Evolutionary conservation across 2,888 invertebrate genomes (phyloP).

Genomic region (Nomada ferruginata): DNA sequence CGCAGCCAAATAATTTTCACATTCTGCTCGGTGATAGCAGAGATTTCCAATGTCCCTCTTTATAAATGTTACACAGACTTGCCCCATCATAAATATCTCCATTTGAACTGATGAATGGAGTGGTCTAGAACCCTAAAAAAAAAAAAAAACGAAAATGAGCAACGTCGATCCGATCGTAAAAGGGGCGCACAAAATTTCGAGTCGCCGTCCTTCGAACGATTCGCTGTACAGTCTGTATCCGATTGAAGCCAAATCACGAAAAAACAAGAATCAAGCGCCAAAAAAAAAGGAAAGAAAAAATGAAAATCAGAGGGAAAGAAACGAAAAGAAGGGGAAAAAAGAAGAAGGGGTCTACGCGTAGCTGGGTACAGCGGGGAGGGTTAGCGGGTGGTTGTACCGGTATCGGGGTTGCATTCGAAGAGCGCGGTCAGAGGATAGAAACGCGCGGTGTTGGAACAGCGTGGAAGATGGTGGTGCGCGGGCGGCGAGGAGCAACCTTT

Average conservation of each 20-base stretch:
- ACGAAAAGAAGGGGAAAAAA: not conserved
- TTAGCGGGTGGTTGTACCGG: conserved; percentile 17
- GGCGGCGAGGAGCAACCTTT: conserved; percentile 77
- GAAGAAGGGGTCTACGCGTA: conserved; percentile 10
- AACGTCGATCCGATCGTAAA: conserved; percentile 32
- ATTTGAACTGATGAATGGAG: not conserved
- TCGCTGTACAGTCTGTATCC: conserved; percentile 56
- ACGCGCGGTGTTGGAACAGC: conserved; percentile 45
- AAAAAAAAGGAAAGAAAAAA: conserved; percentile 12
- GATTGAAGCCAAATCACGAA: conserved; percentile 65
- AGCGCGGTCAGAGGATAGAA: conserved; percentile 53
- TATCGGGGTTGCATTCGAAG: conserved; percentile 48
- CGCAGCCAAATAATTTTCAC: too few relatives aligned
- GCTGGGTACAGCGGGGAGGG: conserved; percentile 11
- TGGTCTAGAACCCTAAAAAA: not conserved
- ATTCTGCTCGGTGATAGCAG: too few relatives aligned
- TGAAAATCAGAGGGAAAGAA: not conserved
- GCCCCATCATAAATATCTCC: too few relatives aligned
- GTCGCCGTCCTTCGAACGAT: conserved; percentile 40
- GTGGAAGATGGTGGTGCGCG: conserved; percentile 55
- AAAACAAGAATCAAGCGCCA: conserved; percentile 34
- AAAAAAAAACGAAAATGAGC: conserved; percentile 45
- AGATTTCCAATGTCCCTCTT: not conserved
- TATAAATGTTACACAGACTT: not conserved
- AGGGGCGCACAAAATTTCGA: conserved; percentile 56